Base-by-base conservation (phyloP, 1,140 invertebrate species). In the Caenorhabditis briggsae region DNA sequence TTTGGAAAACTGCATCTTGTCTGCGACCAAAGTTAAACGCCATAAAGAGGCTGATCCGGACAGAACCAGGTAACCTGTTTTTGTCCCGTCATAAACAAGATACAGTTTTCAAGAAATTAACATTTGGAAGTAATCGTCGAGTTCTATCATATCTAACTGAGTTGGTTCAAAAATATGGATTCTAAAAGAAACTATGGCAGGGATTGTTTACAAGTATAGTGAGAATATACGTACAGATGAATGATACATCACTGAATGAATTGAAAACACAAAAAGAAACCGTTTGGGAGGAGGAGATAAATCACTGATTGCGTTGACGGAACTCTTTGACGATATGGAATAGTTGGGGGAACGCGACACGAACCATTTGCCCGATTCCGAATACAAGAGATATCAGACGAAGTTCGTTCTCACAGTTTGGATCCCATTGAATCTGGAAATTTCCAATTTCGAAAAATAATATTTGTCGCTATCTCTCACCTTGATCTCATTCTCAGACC, bases 371-470 rank as follows among this genome's bases (percentile, higher is more conserved):
- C 6, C 41, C 65, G 23, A 74, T 74, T 46, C 65, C 43, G 41
- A 74, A 74, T 0, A 74, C 65, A n/a, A 74, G 43, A 46, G 65
- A 74, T 41, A 74, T 48, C 5, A 74, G 43, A 48, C 65, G 65
- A 48, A 74, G 65, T 48, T 74, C 65, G 18, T 74, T 74, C 16
- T 74, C 65, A 74, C 65, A 74, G 18, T 74, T 74, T 46, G 65
- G 43, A 74, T 74, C 65, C 65, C 65, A 74, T 46, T 74, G 12
- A n/a, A 74, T 74, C 65, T 74, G 65, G 16, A 74, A 74, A 46
- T 46, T 33, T 65, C 3, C 5, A n/a, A 20, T 18, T 5, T 58
- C 2, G 2, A 58, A n/a, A 58, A 18, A 8, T 8, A 6, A 1
- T 58, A 2, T n/a, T 9, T 5, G 9, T 20, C 20, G 3, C 8